Base-by-base conservation (phyloP, 2,888 invertebrate species). In the Adela reaumurella region DNA sequence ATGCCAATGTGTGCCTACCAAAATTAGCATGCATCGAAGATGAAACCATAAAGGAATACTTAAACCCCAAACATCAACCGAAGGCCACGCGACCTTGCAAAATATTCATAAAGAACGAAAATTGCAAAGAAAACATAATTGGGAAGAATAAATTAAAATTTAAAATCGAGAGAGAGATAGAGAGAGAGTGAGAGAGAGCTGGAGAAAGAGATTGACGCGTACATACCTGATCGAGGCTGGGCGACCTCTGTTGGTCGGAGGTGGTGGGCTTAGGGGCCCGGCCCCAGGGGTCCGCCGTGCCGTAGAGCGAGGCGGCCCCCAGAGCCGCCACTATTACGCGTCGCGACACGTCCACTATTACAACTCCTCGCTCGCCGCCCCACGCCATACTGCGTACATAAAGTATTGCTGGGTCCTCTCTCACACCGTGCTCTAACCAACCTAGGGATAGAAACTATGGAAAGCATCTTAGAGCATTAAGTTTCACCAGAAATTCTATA, bases 361-460 rank as follows among this genome's bases (percentile, higher is more conserved):
- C 95, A 69, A 98, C 83, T 61, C 97, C 97, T 61, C 91, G 89
- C 79, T 97, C 97, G 70, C 94, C 97, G 62, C 97, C 97, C 82
- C 96, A 97, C 63, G 96, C 94, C 88, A 98, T 86, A 68, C 97
- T 97, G 77, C n/a, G n/a, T n/a, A n/a, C n/a, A n/a, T n/a, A n/a
- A n/a, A n/a, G n/a, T n/a, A n/a, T n/a, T n/a, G n/a, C n/a, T n/a
- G n/a, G n/a, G n/a, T n/a, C n/a, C n/a, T n/a, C n/a, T n/a, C n/a
- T n/a, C n/a, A n/a, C n/a, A n/a, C n/a, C n/a, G n/a, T n/a, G n/a
- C n/a, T n/a, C n/a, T n/a, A n/a, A n/a, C n/a, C n/a, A n/a, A n/a
- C n/a, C n/a, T n/a, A n/a, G n/a, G n/a, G n/a, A n/a, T n/a, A n/a
- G n/a, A n/a, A n/a, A n/a, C n/a, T n/a, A n/a, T n/a, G 29, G 10